These are phyloP conservation scores for Metacarcinus magister DNA, from an alignment of 2,888 invertebrate genomes.

Conservation along the genomic window DNA sequence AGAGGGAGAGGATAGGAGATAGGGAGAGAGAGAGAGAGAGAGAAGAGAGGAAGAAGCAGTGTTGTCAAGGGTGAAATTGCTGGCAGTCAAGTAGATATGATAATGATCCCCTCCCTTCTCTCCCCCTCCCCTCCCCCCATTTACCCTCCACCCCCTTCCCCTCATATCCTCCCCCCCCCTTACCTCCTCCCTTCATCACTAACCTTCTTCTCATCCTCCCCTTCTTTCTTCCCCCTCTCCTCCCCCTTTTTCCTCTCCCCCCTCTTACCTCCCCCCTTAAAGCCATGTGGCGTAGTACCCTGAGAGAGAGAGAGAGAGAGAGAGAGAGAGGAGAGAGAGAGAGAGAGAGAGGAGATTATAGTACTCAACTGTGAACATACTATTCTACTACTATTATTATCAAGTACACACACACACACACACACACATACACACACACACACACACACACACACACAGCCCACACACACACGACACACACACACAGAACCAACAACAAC, in stretches of 20 bases:
- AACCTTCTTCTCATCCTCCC: too few species aligned
- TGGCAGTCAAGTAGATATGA: not conserved
- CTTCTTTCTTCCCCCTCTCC: too few species aligned
- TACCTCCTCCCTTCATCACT: not conserved
- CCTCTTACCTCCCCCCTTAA: not conserved
- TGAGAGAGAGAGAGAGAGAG: not conserved
- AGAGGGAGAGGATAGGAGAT: too few species aligned
- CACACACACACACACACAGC: not conserved
- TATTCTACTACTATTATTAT: too few species aligned
- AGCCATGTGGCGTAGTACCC: rapidly evolving
- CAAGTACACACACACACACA: too few species aligned
- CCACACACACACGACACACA: conserved; percentile 49
- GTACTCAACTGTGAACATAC: too few species aligned
- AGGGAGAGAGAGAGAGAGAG: too few species aligned
- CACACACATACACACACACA: not conserved
- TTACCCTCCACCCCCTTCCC: not conserved
- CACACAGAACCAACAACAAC: too few species aligned
- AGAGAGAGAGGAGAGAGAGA: not conserved
- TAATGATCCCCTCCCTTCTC: not conserved
- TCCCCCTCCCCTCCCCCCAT: not conserved
- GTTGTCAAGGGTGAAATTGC: too few species aligned
- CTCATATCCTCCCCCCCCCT: not conserved
- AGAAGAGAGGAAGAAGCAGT: too few species aligned
- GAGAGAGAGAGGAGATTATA: not conserved
- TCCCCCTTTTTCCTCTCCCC: too few species aligned